Evolutionary conservation across 2,888 invertebrate species (phyloP), one percentile per base, ranked within the genome.

Genomic region (Zygaena filipendulae): DNA sequence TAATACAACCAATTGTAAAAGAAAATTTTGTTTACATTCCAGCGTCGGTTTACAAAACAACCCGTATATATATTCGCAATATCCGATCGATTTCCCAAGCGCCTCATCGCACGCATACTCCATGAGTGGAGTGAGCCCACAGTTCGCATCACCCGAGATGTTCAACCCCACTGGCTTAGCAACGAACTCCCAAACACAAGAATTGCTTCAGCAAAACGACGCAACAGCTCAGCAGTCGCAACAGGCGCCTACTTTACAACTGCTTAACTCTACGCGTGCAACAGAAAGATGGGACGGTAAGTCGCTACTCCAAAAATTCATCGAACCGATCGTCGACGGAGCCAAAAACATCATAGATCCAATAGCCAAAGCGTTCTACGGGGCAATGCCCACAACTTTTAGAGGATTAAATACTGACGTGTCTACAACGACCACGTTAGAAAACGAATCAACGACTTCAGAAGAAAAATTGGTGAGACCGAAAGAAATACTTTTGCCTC

Each of bases 41-140:
- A 80, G 80, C 59, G 59, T 66, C 57, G 75, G 77, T 67, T 69
- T 77, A 53, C 74, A 66, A 58, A 74, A 72, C 59, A 67, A 81
- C 41, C 79, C 81, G 39, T 77, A 79, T 53, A 64, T 80, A 52
- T 80, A 79, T 57, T 71, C 79, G 48, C 77, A 79, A 70, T 81
- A 80, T 55, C 79, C 80, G 49, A 68, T 79, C 60, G 81, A 82
- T 64, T 80, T 81, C 53, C 71, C 81, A 59, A 69, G 74, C 62
- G 72, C 70, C 55, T 69, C 81, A 42, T 77, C 79, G 57, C 77
- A 80, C 61, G 77, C 75, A 52, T 81, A 80, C 71, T 71, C 81
- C 59, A 72, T 71, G 40, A 68, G 62, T 45, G 77, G 77, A 70
- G 70, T 68, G 63, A 74, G 62, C 54, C 62, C 68, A 47, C 77